Conservation (phyloP, 2,888 invertebrate genomes). For the Agonum fuliginosum region DNA sequence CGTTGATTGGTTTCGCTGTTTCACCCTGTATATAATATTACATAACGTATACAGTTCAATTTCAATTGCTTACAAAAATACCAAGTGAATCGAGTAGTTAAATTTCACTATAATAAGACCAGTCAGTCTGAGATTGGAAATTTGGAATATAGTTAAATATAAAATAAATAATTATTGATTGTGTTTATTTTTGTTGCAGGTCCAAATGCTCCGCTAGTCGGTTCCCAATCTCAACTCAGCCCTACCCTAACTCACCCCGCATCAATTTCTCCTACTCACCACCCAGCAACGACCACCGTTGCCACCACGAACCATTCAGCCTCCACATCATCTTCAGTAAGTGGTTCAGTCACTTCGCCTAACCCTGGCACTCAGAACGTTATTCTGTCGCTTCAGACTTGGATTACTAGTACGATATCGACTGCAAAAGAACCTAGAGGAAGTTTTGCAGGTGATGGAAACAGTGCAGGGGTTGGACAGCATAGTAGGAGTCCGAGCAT, state of each 20-base stretch:
- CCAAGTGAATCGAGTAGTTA: too few species aligned
- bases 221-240: conserved; percentile 57
- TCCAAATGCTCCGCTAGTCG: conserved; percentile 19
- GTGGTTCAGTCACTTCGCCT: conserved; percentile 32
- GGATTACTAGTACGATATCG: conserved; percentile 44
- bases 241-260: conserved; percentile 39
- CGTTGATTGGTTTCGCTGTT: too few species aligned
- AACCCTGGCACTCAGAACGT: conserved; percentile 53
- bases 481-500: conserved; percentile 51
- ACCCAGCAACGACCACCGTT: too few species aligned
- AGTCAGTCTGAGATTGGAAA: too few species aligned
- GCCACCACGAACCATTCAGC: conserved; percentile 16
- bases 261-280: conserved; percentile 19
- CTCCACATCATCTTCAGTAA: background rate
- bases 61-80: too few species aligned
- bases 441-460: too few species aligned
- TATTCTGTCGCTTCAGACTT: conserved; percentile 47
- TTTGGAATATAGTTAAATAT: too few species aligned
- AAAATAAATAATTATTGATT: too few species aligned
- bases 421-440: background rate
- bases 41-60: too few species aligned
- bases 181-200: conserved; percentile 22
- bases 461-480: background rate
- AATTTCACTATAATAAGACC: too few species aligned
- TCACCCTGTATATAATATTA: too few species aligned